Conservation (phyloP, 2,888 invertebrate genomes). For the Euzetes globulus region DNA sequence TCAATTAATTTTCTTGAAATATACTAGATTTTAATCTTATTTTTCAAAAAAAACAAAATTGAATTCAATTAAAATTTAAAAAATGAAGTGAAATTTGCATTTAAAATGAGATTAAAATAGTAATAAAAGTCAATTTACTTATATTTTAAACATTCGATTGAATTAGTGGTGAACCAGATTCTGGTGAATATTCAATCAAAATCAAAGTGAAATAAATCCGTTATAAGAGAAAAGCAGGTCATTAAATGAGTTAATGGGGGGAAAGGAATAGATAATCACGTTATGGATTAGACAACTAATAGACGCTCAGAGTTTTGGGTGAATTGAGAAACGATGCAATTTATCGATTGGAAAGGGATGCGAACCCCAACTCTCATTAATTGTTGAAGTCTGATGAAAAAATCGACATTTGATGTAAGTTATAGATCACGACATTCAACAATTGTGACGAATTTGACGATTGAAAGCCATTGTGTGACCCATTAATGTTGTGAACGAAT, state of each 20-base stretch:
- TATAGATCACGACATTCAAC: slow-evolving; percentile 6
- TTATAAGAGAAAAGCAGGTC: neutral
- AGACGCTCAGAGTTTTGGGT: neutral
- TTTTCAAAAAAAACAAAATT: neutral
- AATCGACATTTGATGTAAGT: neutral
- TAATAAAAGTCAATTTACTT: neutral
- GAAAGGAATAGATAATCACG: neutral
- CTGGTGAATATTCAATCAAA: neutral
- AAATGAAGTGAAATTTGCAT: neutral
- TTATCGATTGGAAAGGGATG: neutral
- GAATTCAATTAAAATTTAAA: too few relatives aligned
- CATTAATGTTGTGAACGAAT: neutral
- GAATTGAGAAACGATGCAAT: neutral
- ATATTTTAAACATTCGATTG: neutral
- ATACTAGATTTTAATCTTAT: neutral
- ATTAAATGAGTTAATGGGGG: neutral
- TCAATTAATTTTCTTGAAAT: neutral
- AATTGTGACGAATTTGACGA: neutral
- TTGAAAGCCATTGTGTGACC: slow-evolving; percentile 2
- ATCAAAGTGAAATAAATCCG: neutral
- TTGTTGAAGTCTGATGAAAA: neutral
- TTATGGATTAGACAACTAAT: slow-evolving; percentile 1
- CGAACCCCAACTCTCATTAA: neutral
- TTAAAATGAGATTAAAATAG: neutral
- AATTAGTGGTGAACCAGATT: neutral